phyloP scores from a whole-genome alignment of 2,113 vertebrate genomes.

The Anolis sagrei region DNA sequence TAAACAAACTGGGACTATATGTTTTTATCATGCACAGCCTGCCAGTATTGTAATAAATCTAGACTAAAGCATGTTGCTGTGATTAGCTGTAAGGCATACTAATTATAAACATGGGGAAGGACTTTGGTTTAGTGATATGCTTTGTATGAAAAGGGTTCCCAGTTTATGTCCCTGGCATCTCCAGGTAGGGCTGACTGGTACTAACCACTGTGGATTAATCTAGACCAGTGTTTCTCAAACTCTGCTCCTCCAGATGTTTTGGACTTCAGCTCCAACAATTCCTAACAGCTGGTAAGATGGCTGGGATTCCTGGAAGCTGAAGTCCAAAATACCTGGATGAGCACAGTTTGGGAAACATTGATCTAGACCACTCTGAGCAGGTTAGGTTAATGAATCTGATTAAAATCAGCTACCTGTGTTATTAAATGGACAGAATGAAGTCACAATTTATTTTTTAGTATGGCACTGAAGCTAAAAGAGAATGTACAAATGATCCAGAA shows the following conservation, averaged over 20 bases:
- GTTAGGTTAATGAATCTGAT: neutral
- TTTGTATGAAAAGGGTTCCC: neutral
- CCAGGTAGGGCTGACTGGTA: neutral
- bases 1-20: neutral
- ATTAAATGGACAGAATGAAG: constrained; percentile 16
- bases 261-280: too few relatives aligned
- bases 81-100: neutral
- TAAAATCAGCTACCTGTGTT: neutral
- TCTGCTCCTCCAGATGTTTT: too few relatives aligned
- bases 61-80: constrained; percentile 5
- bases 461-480: too few relatives aligned
- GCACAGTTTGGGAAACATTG: too few relatives aligned
- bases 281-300: too few relatives aligned
- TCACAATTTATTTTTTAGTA: too few relatives aligned
- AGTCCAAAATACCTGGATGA: too few relatives aligned
- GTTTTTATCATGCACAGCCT: constrained; percentile 15
- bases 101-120: constrained; percentile 13
- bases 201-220: neutral
- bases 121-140: neutral
- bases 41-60: constrained; percentile 2
- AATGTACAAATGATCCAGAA: too few relatives aligned
- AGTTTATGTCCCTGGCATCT: neutral
- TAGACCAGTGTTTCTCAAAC: neutral
- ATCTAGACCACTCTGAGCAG: neutral
- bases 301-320: too few relatives aligned